Evolutionary conservation across 1,140 invertebrate genomes (phyloP).

Genomic region (Lerema accius): DNA sequence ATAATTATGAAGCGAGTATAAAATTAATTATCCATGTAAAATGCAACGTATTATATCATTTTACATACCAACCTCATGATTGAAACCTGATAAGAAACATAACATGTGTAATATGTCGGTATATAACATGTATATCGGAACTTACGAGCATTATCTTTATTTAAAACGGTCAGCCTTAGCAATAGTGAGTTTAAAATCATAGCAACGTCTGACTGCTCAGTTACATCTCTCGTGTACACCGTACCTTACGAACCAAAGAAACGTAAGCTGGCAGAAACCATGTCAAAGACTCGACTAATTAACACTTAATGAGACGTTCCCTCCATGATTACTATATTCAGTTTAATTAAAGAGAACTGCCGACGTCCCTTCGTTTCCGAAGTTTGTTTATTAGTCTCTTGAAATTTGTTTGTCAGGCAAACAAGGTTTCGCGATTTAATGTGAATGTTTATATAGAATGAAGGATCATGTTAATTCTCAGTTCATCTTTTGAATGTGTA

Average conservation of each 20-base stretch:
- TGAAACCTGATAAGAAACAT: too few relatives aligned
- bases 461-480: neutral
- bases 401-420: neutral
- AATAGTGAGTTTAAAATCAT: too few relatives aligned
- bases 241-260: conserved; percentile 1
- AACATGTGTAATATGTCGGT: too few relatives aligned
- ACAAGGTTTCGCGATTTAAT: neutral
- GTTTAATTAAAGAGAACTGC: conserved; percentile 11
- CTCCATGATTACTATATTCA: conserved; percentile 19
- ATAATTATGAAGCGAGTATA: too few relatives aligned
- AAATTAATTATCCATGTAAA: too few relatives aligned
- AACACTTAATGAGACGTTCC: conserved; percentile 14
- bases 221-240: neutral
- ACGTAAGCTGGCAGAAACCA: conserved; percentile 10
- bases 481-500: too few relatives aligned
- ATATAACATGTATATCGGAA: too few relatives aligned
- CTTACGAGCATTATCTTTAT: too few relatives aligned
- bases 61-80: too few relatives aligned
- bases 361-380: neutral
- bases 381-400: neutral
- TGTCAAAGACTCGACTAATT: conserved; percentile 18
- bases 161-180: too few relatives aligned
- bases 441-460: neutral
- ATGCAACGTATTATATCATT: too few relatives aligned
- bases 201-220: too few relatives aligned